Evolutionary conservation across 1,140 invertebrate species (phyloP).

Genomic region (Hestina assimilis): DNA sequence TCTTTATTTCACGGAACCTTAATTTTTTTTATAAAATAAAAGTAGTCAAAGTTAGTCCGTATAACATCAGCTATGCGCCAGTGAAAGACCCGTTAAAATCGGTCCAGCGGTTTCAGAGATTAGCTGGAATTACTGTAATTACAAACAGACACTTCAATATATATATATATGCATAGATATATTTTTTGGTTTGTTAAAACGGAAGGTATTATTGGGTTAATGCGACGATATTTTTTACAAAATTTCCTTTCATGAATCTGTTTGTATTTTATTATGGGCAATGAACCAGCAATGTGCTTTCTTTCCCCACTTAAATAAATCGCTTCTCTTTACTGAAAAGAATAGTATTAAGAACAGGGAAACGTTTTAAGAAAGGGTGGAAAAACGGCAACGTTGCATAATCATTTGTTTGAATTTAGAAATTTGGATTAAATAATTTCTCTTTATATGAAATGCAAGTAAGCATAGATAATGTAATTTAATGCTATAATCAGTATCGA

Average conservation of each 20-base stretch:
- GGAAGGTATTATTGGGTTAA: constrained; percentile 48
- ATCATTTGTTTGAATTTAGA: constrained; percentile 48
- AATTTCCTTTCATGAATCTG: constrained; percentile 40
- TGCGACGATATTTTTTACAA: constrained; percentile 49
- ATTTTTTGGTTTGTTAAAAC: constrained; percentile 12
- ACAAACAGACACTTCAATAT: not conserved
- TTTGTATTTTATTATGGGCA: constrained; percentile 45
- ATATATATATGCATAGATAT: not conserved
- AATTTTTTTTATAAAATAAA: too few relatives aligned
- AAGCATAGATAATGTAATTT: too few relatives aligned
- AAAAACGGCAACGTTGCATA: constrained; percentile 51
- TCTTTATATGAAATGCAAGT: constrained; percentile 11
- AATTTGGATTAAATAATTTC: constrained; percentile 32
- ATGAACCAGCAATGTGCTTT: constrained; percentile 49
- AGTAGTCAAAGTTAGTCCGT: not conserved
- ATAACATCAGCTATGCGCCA: too few relatives aligned
- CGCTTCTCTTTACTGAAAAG: constrained; percentile 52
- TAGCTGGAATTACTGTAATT: too few relatives aligned
- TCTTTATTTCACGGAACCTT: too few relatives aligned
- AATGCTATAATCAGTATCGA: too few relatives aligned
- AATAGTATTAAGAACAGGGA: constrained; percentile 44
- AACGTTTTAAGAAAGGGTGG: constrained; percentile 44
- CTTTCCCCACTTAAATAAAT: constrained; percentile 59
- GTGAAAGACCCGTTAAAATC: too few relatives aligned
- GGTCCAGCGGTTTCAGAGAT: too few relatives aligned